Evolutionary conservation across 1,140 invertebrate species (phyloP).

Genomic region (Oppia nitens): DNA sequence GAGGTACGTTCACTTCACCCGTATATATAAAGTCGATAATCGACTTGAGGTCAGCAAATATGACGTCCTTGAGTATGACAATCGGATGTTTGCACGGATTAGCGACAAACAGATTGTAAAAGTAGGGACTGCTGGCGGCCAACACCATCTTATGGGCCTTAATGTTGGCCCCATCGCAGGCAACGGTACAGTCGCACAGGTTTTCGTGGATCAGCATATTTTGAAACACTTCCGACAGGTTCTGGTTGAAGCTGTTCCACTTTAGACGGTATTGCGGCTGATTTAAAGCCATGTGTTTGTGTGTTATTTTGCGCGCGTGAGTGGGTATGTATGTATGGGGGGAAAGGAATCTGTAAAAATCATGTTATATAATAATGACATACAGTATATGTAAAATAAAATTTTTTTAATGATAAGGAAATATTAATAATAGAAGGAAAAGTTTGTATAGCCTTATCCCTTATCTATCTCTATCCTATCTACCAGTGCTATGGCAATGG

Average conservation of each 20-base stretch:
- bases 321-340: too few species aligned
- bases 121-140: conserved; percentile 72
- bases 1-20: conserved; percentile 71
- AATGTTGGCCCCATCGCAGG: conserved; percentile 50
- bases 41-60: conserved; percentile 61
- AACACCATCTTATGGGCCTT: conserved; percentile 74
- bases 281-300: too few species aligned
- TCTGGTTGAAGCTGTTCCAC: conserved; percentile 87
- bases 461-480: too few species aligned
- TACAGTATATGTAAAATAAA: too few species aligned
- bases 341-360: too few species aligned
- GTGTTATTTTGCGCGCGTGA: too few species aligned
- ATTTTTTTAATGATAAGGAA: too few species aligned
- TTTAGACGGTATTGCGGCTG: conserved; percentile 82
- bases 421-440: too few species aligned
- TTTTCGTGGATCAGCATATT: conserved; percentile 72
- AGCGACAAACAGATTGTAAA: conserved; percentile 57
- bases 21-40: conserved; percentile 82
- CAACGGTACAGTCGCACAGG: conserved; percentile 54
- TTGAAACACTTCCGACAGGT: conserved; percentile 77
- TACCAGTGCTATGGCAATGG: too few species aligned
- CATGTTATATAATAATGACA: too few species aligned
- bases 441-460: too few species aligned
- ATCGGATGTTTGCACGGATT: conserved; percentile 62
- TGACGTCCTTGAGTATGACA: conserved; percentile 64